These are phyloP conservation scores for Carduelis carduelis DNA, from an alignment of 2,797 vertebrate genomes.

Conservation along the genomic window DNA sequence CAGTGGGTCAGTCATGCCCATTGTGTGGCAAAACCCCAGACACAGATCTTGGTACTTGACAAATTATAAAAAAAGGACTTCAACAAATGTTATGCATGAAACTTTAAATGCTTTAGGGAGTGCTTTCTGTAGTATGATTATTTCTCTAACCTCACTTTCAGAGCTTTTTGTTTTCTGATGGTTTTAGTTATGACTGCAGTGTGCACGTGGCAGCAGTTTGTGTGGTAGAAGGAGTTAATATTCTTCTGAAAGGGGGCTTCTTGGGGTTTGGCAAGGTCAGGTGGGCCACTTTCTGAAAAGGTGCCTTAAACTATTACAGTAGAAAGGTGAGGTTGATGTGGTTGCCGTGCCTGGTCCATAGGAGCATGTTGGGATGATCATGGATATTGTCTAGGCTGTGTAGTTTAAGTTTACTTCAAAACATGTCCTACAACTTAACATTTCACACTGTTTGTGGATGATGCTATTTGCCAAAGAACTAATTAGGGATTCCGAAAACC, in stretches of 20 bases:
- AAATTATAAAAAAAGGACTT: background rate
- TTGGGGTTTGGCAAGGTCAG: background rate
- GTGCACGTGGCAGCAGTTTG: rapidly evolving
- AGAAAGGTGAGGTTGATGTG: background rate
- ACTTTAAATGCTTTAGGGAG: background rate
- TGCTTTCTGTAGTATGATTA: background rate
- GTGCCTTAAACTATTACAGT: background rate
- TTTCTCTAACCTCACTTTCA: background rate
- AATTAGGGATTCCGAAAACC: constrained; percentile 69
- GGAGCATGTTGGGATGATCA: background rate
- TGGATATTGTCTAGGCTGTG: background rate
- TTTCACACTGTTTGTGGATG: constrained; percentile 58
- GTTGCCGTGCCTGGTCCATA: background rate
- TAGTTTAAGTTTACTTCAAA: constrained; percentile 53
- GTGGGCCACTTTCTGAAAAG: background rate
- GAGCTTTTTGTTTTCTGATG: background rate
- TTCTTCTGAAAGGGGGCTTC: background rate
- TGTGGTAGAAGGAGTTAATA: background rate
- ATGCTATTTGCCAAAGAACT: constrained; percentile 65
- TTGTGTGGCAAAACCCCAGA: background rate
- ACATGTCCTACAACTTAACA: constrained; percentile 41
- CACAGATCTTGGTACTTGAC: background rate
- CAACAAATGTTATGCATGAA: background rate
- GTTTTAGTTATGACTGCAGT: background rate
- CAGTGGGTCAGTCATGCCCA: background rate